phyloP scores from a whole-genome alignment of 1,140 invertebrate species.

The Leptopilina boulardi region DNA sequence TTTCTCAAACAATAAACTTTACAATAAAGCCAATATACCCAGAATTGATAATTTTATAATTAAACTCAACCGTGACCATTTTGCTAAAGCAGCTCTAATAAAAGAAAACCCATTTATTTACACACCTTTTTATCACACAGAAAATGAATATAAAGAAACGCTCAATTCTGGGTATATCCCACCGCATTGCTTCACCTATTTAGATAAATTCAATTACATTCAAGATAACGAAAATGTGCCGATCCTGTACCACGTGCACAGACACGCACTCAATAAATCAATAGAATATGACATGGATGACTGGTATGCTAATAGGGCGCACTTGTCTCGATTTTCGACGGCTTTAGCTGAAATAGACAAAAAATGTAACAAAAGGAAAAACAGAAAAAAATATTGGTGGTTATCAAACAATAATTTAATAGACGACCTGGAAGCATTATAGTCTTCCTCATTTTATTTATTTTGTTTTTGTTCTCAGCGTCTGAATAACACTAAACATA shows the following conservation, averaged over 20 bases:
- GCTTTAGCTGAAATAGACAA: too few relatives aligned
- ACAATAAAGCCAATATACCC: constrained; percentile 33
- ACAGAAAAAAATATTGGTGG: too few relatives aligned
- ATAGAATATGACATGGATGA: background rate
- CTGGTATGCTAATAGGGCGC: too few relatives aligned
- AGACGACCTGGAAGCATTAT: too few relatives aligned
- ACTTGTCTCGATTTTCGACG: too few relatives aligned
- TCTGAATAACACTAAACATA: too few relatives aligned
- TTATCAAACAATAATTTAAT: too few relatives aligned
- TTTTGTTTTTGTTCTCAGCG: too few relatives aligned
- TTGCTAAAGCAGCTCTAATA: background rate
- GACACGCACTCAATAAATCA: constrained; percentile 4
- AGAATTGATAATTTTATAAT: constrained; percentile 39
- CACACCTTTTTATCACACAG: too few relatives aligned
- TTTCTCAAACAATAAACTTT: background rate
- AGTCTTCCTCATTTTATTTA: too few relatives aligned
- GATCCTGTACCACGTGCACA: background rate
- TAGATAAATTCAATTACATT: constrained; percentile 10
- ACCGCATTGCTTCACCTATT: background rate
- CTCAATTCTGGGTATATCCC: constrained; percentile 12
- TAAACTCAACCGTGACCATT: constrained; percentile 14
- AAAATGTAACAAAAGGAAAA: too few relatives aligned
- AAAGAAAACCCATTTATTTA: background rate
- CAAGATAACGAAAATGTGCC: constrained; percentile 16
- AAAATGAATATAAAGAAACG: background rate